A percentile compares a stretch with the other conserved stretches of the same genome.
Evolutionary conservation across 2,888 invertebrate species (phyloP).

Genomic region (Mimumesa dahlbomi): DNA sequence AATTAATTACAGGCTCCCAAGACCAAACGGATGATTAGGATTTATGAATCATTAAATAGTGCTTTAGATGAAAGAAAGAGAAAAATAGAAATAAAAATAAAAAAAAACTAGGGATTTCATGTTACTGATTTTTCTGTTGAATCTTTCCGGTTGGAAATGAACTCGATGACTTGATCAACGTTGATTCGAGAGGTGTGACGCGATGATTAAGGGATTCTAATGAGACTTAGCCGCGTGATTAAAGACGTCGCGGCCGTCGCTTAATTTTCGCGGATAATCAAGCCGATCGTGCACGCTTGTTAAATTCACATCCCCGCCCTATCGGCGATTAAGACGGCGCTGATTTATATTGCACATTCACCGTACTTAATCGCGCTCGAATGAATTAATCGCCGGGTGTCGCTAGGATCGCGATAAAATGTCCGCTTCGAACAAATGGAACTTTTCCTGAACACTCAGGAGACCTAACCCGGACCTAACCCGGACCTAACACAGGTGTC

Average conservation of each 20-base stretch:
- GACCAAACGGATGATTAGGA: no score
- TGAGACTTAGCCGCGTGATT: conserved; percentile 7
- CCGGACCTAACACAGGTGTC: no score
- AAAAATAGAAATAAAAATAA: no score
- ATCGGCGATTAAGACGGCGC: conserved; percentile 12
- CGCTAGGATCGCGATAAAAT: neutral
- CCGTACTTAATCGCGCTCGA: neutral
- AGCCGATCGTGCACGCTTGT: neutral
- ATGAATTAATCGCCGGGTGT: conserved; percentile 12
- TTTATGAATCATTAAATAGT: no score
- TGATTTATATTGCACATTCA: conserved; percentile 17
- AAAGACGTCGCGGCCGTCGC: neutral
- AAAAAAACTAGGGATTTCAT: no score
- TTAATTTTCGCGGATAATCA: neutral
- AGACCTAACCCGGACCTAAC: no score
- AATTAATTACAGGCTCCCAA: no score
- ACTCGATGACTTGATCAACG: conserved; percentile 22
- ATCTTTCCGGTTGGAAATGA: no score
- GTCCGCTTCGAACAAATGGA: neutral
- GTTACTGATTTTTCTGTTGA: no score
- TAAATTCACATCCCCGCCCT: neutral
- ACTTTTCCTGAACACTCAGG: no score
- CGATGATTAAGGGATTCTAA: conserved; percentile 35
- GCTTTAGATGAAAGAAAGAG: no score
- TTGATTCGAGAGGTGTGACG: conserved; percentile 19